Conservation (phyloP, 2,888 invertebrate genomes). For the Hirtodrosophila histrioides region DNA sequence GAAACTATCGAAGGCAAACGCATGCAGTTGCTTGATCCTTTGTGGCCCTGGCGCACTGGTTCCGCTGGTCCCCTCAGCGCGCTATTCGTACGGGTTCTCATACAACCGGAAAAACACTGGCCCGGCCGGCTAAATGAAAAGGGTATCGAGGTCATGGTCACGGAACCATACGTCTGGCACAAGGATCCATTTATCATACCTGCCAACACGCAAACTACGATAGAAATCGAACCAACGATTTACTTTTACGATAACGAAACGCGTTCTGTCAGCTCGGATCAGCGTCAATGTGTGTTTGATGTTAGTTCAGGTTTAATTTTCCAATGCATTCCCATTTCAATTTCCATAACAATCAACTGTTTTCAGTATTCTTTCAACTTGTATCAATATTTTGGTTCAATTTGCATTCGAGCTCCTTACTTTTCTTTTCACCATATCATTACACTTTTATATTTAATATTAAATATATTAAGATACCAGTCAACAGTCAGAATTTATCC, state of each 20-base stretch:
- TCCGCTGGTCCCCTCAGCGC: constrained; percentile 75
- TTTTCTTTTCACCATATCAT: too few species aligned
- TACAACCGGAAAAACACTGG: constrained; percentile 74
- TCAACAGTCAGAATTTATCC: too few species aligned
- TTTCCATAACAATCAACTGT: too few species aligned
- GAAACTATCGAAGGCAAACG: constrained; percentile 71
- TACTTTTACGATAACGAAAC: constrained; percentile 81
- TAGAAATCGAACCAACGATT: constrained; percentile 80
- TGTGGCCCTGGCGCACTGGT: constrained; percentile 79
- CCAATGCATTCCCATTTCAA: too few species aligned
- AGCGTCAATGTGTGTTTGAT: constrained; percentile 78
- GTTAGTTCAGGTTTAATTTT: constrained; percentile 53
- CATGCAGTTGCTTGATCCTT: constrained; percentile 59
- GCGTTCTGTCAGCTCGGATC: constrained; percentile 64
- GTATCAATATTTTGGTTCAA: too few species aligned
- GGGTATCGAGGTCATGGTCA: constrained; percentile 77
- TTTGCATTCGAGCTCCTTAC: too few species aligned
- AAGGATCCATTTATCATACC: constrained; percentile 68
- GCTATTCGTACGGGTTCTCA: constrained; percentile 61
- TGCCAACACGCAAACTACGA: constrained; percentile 72
- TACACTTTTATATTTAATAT: too few species aligned
- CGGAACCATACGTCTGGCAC: constrained; percentile 80
- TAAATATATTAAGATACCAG: too few species aligned
- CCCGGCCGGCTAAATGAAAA: constrained; percentile 65
- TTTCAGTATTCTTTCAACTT: too few species aligned